phyloP scores from a whole-genome alignment of 2,113 vertebrate genomes.

The Fregetta grallaria region DNA sequence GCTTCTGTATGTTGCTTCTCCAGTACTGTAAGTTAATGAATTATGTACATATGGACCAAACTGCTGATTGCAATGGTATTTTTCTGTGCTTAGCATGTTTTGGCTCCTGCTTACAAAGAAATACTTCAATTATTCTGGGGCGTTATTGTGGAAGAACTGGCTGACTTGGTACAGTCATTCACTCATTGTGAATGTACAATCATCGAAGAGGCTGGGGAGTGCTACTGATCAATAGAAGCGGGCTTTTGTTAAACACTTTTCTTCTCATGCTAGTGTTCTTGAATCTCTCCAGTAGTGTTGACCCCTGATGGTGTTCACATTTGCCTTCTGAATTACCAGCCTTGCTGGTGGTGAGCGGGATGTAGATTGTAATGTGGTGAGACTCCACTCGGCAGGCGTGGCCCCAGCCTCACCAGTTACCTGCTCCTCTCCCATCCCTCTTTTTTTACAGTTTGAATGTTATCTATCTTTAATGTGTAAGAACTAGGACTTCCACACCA shows the following conservation, averaged over 20 bases:
- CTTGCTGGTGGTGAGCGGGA: neutral
- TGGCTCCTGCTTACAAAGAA: neutral
- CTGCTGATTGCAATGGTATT: neutral
- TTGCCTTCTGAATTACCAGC: neutral
- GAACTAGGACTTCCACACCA: neutral
- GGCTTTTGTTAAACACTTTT: conserved; percentile 1
- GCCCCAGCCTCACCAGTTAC: neutral
- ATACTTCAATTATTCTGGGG: neutral
- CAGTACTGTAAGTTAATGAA: neutral
- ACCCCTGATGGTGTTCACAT: neutral
- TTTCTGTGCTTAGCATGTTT: neutral
- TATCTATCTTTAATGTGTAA: neutral
- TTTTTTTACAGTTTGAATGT: neutral
- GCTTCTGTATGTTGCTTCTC: neutral
- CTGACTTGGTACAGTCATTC: conserved; percentile 21
- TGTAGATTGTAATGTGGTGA: neutral
- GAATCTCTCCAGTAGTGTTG: neutral
- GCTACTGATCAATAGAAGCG: neutral
- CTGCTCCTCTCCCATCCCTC: neutral
- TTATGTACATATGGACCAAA: neutral
- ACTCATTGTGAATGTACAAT: neutral
- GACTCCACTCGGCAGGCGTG: neutral
- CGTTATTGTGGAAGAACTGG: neutral
- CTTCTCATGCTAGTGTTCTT: neutral
- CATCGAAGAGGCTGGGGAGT: neutral